These are phyloP conservation scores for Amphipyra berbera DNA, from an alignment of 2,888 invertebrate species.

Conservation along the genomic window DNA sequence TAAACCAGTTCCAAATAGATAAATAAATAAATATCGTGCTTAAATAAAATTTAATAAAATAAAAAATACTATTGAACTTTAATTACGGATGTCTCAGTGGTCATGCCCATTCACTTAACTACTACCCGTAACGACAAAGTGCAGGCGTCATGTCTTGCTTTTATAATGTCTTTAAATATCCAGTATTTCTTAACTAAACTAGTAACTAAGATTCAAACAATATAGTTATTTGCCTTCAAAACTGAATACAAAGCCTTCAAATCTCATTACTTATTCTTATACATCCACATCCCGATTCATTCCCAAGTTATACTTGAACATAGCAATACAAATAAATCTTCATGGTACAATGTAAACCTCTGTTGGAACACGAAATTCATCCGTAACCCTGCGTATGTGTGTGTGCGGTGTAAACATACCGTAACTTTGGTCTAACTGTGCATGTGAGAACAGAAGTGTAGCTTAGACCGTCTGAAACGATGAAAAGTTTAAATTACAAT, in stretches of 20 bases:
- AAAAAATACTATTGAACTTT: no score
- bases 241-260: conserved; percentile 14
- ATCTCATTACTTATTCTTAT: conserved; percentile 35
- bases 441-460: conserved; percentile 37
- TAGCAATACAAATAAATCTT: conserved; percentile 56
- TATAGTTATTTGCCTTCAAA: conserved; percentile 7
- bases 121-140: no score
- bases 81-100: no score
- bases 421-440: conserved; percentile 19
- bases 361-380: conserved; percentile 51
- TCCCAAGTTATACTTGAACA: conserved; percentile 45
- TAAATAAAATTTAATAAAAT: no score
- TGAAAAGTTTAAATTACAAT: no score
- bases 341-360: conserved; percentile 50
- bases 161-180: no score
- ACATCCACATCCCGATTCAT: conserved; percentile 35
- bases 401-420: conserved; percentile 45
- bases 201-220: no score
- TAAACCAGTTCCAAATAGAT: no score
- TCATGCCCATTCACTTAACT: no score
- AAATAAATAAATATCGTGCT: no score
- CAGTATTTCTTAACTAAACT: no score
- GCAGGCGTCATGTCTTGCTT: no score
- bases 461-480: conserved; percentile 24
- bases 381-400: conserved; percentile 34